Evolutionary conservation across 2,113 vertebrate species (phyloP).

Genomic region (Chrysochloris asiatica): DNA sequence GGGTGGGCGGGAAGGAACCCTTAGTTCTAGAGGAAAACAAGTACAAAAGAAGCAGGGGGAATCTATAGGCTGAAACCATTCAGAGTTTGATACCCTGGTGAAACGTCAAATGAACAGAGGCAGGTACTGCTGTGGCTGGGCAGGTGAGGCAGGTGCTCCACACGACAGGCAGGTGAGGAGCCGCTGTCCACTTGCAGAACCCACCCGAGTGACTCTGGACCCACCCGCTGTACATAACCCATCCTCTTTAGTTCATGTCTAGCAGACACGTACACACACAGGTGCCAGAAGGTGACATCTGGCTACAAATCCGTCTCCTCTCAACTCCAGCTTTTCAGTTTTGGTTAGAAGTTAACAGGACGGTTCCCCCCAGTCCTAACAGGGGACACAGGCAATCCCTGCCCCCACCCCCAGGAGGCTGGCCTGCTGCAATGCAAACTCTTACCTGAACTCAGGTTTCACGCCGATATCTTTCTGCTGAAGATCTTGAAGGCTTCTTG

Average conservation of each 20-base stretch:
- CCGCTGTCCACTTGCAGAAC: accelerated
- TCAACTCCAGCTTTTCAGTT: background rate
- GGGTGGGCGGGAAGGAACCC: too few species aligned
- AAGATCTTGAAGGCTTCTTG: slow-evolving; percentile 95
- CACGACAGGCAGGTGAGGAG: background rate
- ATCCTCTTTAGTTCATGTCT: background rate
- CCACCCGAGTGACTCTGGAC: background rate
- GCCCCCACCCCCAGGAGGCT: accelerated
- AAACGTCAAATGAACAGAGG: background rate
- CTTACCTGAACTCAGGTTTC: slow-evolving; percentile 95
- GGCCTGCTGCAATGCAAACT: accelerated
- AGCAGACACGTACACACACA: background rate
- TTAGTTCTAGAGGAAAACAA: background rate
- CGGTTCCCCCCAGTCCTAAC: accelerated
- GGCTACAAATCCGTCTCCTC: background rate
- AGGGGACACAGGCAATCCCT: accelerated
- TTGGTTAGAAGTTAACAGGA: background rate
- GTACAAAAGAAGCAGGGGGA: background rate
- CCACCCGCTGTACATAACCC: background rate
- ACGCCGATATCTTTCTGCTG: slow-evolving; percentile 96
- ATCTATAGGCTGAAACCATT: background rate
- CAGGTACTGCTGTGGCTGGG: background rate
- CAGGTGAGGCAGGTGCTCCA: too few species aligned
- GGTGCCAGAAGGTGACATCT: background rate
- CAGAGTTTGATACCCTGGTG: background rate